Conservation (phyloP, 2,113 vertebrate genomes). For the Zingel zingel region DNA sequence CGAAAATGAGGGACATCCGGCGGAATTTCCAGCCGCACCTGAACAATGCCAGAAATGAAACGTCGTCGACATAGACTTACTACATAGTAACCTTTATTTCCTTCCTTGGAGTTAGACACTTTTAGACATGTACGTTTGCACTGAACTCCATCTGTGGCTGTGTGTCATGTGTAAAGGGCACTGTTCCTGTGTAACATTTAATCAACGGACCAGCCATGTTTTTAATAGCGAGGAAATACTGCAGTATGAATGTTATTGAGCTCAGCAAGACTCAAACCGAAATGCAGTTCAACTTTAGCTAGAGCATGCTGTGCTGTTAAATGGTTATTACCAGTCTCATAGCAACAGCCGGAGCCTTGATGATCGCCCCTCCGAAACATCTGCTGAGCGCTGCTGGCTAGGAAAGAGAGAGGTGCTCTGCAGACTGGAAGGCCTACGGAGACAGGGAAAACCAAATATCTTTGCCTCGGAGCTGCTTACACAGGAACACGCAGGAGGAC, state of each 20-base stretch:
- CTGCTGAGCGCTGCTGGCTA: constrained; percentile 50
- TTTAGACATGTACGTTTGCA: not conserved
- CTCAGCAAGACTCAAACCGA: constrained; percentile 18
- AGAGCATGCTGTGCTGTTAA: constrained; percentile 32
- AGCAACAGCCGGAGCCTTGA: constrained; percentile 51
- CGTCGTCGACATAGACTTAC: too few species aligned
- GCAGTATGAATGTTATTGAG: constrained; percentile 16
- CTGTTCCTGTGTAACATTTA: not conserved
- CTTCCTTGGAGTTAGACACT: not conserved
- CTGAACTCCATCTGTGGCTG: not conserved
- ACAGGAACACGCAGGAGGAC: constrained; percentile 9
- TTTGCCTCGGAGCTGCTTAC: constrained; percentile 21
- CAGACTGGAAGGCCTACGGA: constrained; percentile 5
- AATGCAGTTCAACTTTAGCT: constrained; percentile 23
- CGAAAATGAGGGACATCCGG: too few species aligned
- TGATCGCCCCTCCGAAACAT: constrained; percentile 44
- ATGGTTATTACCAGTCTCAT: constrained; percentile 34
- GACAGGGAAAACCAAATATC: constrained; percentile 22
- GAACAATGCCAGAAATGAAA: too few species aligned
- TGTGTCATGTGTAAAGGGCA: not conserved
- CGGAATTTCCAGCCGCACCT: too few species aligned
- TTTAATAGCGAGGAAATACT: not conserved
- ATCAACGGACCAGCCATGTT: not conserved
- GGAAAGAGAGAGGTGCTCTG: constrained; percentile 11
- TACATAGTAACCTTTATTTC: too few species aligned